These are phyloP conservation scores for Sepioteuthis lessoniana DNA, from an alignment of 2,888 invertebrate genomes.

Conservation along the genomic window DNA sequence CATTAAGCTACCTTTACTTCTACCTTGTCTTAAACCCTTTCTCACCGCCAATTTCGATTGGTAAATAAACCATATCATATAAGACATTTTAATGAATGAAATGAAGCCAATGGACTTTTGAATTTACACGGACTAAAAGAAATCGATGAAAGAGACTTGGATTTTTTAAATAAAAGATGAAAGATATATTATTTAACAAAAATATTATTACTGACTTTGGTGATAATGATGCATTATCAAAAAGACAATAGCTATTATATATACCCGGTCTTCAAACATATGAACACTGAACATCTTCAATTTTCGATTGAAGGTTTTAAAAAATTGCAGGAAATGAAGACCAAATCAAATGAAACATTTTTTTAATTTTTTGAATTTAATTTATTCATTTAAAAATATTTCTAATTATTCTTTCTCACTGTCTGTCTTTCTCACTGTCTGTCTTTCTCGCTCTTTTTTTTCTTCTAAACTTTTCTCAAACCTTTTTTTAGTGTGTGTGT, in stretches of 20 bases:
- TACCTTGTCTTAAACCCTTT: neutral
- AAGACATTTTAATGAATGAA: neutral
- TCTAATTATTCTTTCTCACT: neutral
- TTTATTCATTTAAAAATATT: neutral
- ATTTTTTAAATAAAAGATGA: neutral
- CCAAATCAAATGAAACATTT: no score
- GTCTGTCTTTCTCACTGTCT: neutral
- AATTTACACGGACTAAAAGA: neutral
- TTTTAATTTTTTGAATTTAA: neutral
- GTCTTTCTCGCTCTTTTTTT: neutral
- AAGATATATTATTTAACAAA: neutral
- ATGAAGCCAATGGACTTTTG: neutral
- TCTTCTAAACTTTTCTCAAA: neutral
- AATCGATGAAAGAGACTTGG: neutral
- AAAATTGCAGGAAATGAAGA: no score
- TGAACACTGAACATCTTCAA: no score
- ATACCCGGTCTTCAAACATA: no score
- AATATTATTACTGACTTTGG: neutral
- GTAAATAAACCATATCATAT: neutral
- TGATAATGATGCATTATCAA: no score
- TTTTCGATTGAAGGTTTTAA: no score
- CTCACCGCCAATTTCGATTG: neutral
- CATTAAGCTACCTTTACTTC: neutral
- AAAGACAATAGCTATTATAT: no score
- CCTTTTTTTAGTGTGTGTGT: neutral